These are phyloP conservation scores for Stenoptilia bipunctidactyla DNA, from an alignment of 2,888 invertebrate genomes.

Conservation along the genomic window DNA sequence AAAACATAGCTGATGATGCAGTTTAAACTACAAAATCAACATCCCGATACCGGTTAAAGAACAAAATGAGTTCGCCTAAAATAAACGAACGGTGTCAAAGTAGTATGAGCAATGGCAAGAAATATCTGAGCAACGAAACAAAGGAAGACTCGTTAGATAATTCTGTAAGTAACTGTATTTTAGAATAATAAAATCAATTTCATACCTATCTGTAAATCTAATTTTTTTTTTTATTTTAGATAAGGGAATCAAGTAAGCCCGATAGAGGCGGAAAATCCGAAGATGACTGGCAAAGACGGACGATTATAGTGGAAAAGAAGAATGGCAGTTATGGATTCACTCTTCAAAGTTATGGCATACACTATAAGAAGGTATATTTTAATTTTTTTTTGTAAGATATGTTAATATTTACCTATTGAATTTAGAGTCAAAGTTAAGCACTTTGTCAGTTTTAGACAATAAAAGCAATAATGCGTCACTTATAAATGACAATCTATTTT, in stretches of 20 bases:
- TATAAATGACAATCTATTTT: too few relatives aligned
- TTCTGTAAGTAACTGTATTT: constrained; percentile 37
- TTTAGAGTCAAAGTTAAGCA: too few relatives aligned
- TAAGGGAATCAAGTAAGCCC: constrained; percentile 49
- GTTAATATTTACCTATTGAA: too few relatives aligned
- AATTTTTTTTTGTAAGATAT: too few relatives aligned
- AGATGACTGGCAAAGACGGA: constrained; percentile 88
- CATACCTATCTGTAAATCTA: background rate
- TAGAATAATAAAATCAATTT: background rate
- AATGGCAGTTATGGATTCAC: constrained; percentile 95
- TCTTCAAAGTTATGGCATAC: constrained; percentile 96
- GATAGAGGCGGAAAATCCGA: constrained; percentile 61
- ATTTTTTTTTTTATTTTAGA: constrained; percentile 20
- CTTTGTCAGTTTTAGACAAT: too few relatives aligned
- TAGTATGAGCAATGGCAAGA: constrained; percentile 49
- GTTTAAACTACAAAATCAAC: background rate
- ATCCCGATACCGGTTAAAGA: background rate
- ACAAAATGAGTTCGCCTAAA: constrained; percentile 55
- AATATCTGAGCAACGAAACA: constrained; percentile 40
- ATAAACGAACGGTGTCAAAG: constrained; percentile 50
- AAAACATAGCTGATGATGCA: background rate
- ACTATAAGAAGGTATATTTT: constrained; percentile 80
- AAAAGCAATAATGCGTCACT: too few relatives aligned
- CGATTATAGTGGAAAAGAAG: constrained; percentile 93
- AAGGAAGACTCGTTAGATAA: constrained; percentile 59